Base-by-base conservation (phyloP, 1,140 invertebrate genomes). In the Thrips palmi region DNA sequence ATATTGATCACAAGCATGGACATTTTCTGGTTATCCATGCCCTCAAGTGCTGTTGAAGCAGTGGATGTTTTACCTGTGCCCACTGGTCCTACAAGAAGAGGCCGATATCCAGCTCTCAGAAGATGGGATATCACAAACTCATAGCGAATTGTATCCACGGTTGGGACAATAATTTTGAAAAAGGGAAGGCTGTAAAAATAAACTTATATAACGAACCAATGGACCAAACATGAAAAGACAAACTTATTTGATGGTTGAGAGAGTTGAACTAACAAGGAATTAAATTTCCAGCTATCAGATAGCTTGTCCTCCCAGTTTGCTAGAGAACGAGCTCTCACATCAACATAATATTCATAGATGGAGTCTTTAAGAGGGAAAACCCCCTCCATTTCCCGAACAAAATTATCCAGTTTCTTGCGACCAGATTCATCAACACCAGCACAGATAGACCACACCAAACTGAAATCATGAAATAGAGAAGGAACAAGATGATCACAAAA, bases 281-380 rank as follows among this genome's bases (percentile, higher is more conserved):
- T 68, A 51, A 67, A 81, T 50, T 63, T 70, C 79, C 79, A 85
- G 32, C 63, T 62, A 29, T 64, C 58, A 6, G 66, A 67, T 40
- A 86, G 60, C 55, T 71, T 74, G 42, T 79, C 74, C 47, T 83
- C 75, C 82, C 84, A 87, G 15, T 70, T 68, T 24, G 71, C 57
- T 58, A 83, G 81, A 37, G 59, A 58, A 30, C 69, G 64, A 29
- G 70, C 64, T 39, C 68, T 64, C 11, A 67, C 58, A 50, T 88
- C 81, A 2, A 89, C 75, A 53, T 67, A 82, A 58, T 89, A 88
- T 53, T 88, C 83, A 60, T 81, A 88, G 2, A 88, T 67, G 0
- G 77, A 82, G 49, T 86, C 82, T 47, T 77, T 80, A 18, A 84
- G 64, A 0, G 83, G 82, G 56, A 85, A 86, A 1, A 76, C 68